Percentiles rank a stretch among this genome's conserved stretches.
Conservation (phyloP, 2,113 vertebrate genomes). For the Podarcis raffonei region DNA sequence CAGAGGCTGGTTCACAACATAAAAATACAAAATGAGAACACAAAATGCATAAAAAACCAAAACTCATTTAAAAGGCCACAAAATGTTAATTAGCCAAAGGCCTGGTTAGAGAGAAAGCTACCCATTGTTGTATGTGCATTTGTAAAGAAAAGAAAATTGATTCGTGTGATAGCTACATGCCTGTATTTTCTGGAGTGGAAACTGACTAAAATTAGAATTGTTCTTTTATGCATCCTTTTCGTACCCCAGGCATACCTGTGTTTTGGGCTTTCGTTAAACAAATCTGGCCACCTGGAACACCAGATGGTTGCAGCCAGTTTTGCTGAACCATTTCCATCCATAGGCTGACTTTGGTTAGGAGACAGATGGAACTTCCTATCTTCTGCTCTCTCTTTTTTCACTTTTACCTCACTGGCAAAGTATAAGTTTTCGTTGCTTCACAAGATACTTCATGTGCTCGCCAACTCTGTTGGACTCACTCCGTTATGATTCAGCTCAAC, state of each 20-base stretch:
- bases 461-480: constrained; percentile 26
- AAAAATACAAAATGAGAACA: no score
- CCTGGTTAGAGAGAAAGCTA: no score
- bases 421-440: constrained; percentile 49
- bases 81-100: no score
- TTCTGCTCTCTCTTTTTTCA: constrained; percentile 32
- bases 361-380: constrained; percentile 61
- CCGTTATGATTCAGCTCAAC: not conserved
- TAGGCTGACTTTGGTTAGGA: constrained; percentile 64
- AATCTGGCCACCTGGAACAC: constrained; percentile 64
- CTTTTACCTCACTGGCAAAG: constrained; percentile 55
- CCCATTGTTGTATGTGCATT: not conserved
- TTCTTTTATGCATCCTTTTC: not conserved
- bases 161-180: not conserved
- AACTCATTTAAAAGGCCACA: no score
- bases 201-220: constrained; percentile 3
- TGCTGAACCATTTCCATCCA: constrained; percentile 61
- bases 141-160: not conserved
- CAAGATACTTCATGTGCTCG: constrained; percentile 37
- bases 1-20: no score
- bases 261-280: constrained; percentile 64
- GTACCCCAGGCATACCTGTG: constrained; percentile 55
- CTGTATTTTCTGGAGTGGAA: constrained; percentile 24
- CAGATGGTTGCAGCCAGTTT: constrained; percentile 70
- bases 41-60: no score